phyloP scores from a whole-genome alignment of 1,140 invertebrate genomes.

The Megalopta genalis region DNA sequence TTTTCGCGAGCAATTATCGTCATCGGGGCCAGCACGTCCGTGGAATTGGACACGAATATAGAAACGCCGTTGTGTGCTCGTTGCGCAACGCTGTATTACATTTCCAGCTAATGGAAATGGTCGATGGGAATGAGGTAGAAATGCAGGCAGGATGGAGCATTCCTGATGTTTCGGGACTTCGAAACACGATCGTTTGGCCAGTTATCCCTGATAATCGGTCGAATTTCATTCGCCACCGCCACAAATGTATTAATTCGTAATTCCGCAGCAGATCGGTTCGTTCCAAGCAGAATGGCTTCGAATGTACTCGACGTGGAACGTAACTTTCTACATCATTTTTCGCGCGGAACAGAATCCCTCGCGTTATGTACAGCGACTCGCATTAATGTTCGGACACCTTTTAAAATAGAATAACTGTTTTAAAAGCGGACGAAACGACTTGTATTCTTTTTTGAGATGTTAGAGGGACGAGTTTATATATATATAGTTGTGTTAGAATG shows the following conservation, averaged over 20 bases:
- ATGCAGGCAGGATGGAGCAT: slow-evolving; percentile 51
- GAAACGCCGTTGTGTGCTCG: slow-evolving; percentile 15
- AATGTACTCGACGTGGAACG: slow-evolving; percentile 45
- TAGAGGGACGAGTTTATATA: too few species aligned
- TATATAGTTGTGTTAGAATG: too few species aligned
- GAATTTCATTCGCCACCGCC: slow-evolving; percentile 60
- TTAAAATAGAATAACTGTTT: too few species aligned
- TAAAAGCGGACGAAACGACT: too few species aligned
- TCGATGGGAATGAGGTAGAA: slow-evolving; percentile 60
- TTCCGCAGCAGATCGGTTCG: slow-evolving; percentile 47
- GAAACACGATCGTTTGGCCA: slow-evolving; percentile 59
- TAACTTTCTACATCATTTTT: slow-evolving; percentile 27
- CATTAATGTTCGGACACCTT: too few species aligned
- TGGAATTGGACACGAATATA: background rate
- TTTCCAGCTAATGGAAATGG: slow-evolving; percentile 66
- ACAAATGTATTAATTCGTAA: slow-evolving; percentile 65
- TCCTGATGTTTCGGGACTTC: slow-evolving; percentile 67
- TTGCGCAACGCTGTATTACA: slow-evolving; percentile 58
- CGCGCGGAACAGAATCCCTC: background rate
- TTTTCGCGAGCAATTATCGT: slow-evolving; percentile 48
- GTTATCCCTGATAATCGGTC: slow-evolving; percentile 65
- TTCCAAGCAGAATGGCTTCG: slow-evolving; percentile 36
- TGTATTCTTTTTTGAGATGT: too few species aligned
- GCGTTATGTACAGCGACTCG: too few species aligned
- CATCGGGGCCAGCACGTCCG: slow-evolving; percentile 5